These are phyloP conservation scores for Catostylus mosaicus DNA, from an alignment of 30 jellyfish, hydroid and myxozoan genomes.

Conservation along the genomic window DNA sequence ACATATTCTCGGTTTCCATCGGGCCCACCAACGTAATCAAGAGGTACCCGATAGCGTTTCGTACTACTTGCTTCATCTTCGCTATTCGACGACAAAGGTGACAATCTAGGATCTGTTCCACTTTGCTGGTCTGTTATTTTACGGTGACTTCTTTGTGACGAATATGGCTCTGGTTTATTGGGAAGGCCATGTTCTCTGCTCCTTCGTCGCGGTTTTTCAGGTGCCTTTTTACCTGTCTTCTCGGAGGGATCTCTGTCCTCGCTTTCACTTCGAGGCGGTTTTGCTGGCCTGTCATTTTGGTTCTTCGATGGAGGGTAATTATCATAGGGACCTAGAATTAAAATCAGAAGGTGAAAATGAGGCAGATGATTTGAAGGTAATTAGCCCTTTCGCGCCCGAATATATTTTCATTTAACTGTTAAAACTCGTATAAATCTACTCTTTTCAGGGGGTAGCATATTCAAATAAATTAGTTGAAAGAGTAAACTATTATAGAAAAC, in stretches of 20 bases:
- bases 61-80: constrained; percentile 39
- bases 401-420: no score
- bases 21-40: background rate
- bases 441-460: no score
- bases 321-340: constrained; percentile 47
- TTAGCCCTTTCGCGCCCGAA: no score
- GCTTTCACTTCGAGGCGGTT: constrained; percentile 84
- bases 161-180: constrained; percentile 62
- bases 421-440: no score
- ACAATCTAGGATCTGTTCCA: constrained; percentile 40
- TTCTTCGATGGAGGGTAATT: constrained; percentile 81
- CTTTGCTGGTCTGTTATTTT: constrained; percentile 11
- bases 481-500: no score
- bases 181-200: constrained; percentile 25
- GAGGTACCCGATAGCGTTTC: constrained; percentile 10
- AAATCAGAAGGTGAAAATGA: background rate
- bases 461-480: no score
- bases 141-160: constrained; percentile 62
- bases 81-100: constrained; percentile 64
- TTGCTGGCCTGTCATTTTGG: constrained; percentile 56
- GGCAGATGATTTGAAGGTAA: no score
- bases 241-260: constrained; percentile 31
- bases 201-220: constrained; percentile 66
- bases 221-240: background rate
- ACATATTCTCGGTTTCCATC: background rate